These are phyloP conservation scores for Hephaestus fuliginosus DNA, from an alignment of 2,797 vertebrate species.

Conservation along the genomic window DNA sequence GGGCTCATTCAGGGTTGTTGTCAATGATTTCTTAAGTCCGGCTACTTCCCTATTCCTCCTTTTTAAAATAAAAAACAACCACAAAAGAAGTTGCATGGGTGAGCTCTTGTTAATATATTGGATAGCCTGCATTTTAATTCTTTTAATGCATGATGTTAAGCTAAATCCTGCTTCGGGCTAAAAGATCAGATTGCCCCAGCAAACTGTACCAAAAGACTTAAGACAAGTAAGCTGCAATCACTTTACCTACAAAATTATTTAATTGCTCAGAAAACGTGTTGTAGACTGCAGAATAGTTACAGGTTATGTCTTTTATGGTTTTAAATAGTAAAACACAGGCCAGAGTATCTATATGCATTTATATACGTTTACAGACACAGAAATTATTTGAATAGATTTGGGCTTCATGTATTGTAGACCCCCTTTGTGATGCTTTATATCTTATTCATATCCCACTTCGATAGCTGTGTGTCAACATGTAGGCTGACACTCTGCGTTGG, in stretches of 20 bases:
- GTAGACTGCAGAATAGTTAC: neutral
- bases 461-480: constrained; percentile 67
- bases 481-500: constrained; percentile 55
- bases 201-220: neutral
- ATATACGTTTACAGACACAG: neutral
- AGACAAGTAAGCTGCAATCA: neutral
- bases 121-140: neutral
- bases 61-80: neutral
- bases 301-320: neutral
- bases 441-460: constrained; percentile 50
- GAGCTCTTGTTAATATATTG: constrained; percentile 3
- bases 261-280: neutral
- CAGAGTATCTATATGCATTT: neutral
- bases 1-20: constrained; percentile 55
- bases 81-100: neutral
- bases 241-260: neutral
- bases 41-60: neutral
- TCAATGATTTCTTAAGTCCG: constrained; percentile 52
- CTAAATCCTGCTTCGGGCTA: neutral
- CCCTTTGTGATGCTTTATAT: constrained; percentile 3
- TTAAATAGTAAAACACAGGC: neutral
- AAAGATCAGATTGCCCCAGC: constrained; percentile 3
- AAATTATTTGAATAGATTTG: neutral
- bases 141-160: constrained; percentile 8
- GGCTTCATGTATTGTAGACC: neutral